Percentiles rank a stretch among this genome's conserved stretches.
phyloP scores from a whole-genome alignment of 1,140 invertebrate species.

The Penaeus japonicus region DNA sequence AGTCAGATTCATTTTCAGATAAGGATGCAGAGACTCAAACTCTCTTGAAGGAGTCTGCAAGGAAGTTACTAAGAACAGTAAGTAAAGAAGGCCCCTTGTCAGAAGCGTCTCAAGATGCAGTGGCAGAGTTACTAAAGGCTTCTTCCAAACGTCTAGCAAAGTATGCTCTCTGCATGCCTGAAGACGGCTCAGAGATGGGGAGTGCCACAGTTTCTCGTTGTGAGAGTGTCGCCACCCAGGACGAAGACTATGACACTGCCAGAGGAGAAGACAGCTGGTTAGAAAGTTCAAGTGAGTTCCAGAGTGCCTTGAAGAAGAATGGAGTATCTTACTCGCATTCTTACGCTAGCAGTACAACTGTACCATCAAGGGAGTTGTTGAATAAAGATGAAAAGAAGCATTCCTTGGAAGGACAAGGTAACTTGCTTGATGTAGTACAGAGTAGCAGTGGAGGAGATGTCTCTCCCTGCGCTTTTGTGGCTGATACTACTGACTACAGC shows the following conservation, averaged over 20 bases:
- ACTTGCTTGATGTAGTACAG: not conserved
- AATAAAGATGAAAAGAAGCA: not conserved
- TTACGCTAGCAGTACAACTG: not conserved
- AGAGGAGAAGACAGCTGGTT: conserved; percentile 19
- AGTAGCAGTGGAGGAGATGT: not conserved
- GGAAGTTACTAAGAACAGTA: conserved; percentile 29
- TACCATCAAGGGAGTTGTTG: not conserved
- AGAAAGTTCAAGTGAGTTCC: not conserved
- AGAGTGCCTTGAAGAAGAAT: not conserved
- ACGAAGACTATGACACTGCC: conserved; percentile 23
- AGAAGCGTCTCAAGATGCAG: conserved; percentile 39
- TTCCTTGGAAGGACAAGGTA: not conserved
- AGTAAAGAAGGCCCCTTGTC: conserved; percentile 36
- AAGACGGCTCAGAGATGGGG: not conserved
- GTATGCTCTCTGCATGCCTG: not conserved
- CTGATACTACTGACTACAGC: not conserved
- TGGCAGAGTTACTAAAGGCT: conserved; percentile 31
- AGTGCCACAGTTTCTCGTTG: no score
- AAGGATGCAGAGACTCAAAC: not conserved
- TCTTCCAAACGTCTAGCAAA: conserved; percentile 17
- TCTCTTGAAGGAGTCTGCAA: conserved; percentile 33
- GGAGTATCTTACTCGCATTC: not conserved
- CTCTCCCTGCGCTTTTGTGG: not conserved
- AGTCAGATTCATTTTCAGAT: no score
- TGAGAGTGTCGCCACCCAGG: conserved; percentile 1